Evolutionary conservation across 2,888 invertebrate genomes (phyloP), one percentile per base, ranked within the genome.

Genomic region (Caenorhabditis sp.): DNA sequence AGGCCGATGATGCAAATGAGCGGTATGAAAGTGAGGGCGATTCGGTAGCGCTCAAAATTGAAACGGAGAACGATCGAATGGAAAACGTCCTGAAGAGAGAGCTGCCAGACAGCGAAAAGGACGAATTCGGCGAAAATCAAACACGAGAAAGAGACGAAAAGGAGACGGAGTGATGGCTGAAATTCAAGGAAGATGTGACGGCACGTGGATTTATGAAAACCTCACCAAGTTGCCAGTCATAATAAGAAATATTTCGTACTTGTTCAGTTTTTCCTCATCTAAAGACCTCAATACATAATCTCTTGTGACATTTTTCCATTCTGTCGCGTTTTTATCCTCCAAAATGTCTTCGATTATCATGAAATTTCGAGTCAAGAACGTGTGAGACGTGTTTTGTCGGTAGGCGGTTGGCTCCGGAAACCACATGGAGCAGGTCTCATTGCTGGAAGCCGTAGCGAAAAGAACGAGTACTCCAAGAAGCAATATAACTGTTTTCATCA

Each of bases 351-450:
- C 66, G 17, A 66, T 41, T 2, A 66, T n/a, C 22, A n/a, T 22
- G 7, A 15, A 50, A 66, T 15, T 50, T 15, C 3, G n/a, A 8
- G 0, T 17, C n/a, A 3, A n/a, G n/a, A n/a, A n/a, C n/a, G n/a
- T n/a, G n/a, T n/a, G n/a, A n/a, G n/a, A n/a, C n/a, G n/a, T n/a
- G n/a, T n/a, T n/a, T n/a, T n/a, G n/a, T n/a, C n/a, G n/a, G n/a
- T n/a, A n/a, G n/a, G n/a, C n/a, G n/a, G n/a, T n/a, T 11, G 65
- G 65, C 22, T 65, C 65, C 3, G 65, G 65, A 26, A 65, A 55
- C 65, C 65, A 65, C 2, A 11, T 3, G 13, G 24, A 24, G 7
- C 46, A 46, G 3, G 46, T 7, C 3, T 43, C 11, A 3, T 43
- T 7, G 1, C 22, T 22, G 35, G 2, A 7, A 13, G 9, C 9